phyloP scores from a whole-genome alignment of 2,888 invertebrate genomes.

The Beris morrisii region DNA sequence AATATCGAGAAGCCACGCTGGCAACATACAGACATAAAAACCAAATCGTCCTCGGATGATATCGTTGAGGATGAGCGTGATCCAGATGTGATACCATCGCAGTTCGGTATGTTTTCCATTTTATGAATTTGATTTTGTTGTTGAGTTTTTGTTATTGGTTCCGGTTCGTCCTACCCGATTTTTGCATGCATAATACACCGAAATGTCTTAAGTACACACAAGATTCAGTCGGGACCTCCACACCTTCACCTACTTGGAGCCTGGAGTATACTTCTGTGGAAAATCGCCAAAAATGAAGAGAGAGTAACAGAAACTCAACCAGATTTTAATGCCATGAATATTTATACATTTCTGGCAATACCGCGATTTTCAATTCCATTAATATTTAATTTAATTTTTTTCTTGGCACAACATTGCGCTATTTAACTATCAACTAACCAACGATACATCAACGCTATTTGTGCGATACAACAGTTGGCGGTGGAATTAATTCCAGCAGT shows the following conservation, averaged over 20 bases:
- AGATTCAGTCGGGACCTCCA: too few relatives aligned
- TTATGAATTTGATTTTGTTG: conserved; percentile 7
- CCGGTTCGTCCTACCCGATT: not conserved
- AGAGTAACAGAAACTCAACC: not conserved
- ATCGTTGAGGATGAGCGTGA: conserved; percentile 59
- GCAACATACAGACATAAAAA: conserved; percentile 58
- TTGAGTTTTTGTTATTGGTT: not conserved
- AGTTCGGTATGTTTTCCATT: conserved; percentile 62
- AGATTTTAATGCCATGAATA: conserved; percentile 25
- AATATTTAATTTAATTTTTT: conserved; percentile 27
- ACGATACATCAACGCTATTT: not conserved
- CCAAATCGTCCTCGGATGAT: conserved; percentile 53
- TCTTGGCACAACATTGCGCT: not conserved
- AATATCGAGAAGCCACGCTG: conserved; percentile 56
- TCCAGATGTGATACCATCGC: conserved; percentile 75
- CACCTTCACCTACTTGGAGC: too few relatives aligned
- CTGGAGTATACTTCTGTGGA: too few relatives aligned
- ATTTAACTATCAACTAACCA: not conserved
- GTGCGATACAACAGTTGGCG: not conserved
- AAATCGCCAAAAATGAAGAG: too few relatives aligned
- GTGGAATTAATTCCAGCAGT: conserved; percentile 1
- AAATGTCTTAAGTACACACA: too few relatives aligned
- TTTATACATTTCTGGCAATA: conserved; percentile 20
- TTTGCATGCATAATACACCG: not conserved
- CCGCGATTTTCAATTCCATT: conserved; percentile 23